Conservation (phyloP, 1,140 invertebrate species). For the Scaptomyza pallida region DNA sequence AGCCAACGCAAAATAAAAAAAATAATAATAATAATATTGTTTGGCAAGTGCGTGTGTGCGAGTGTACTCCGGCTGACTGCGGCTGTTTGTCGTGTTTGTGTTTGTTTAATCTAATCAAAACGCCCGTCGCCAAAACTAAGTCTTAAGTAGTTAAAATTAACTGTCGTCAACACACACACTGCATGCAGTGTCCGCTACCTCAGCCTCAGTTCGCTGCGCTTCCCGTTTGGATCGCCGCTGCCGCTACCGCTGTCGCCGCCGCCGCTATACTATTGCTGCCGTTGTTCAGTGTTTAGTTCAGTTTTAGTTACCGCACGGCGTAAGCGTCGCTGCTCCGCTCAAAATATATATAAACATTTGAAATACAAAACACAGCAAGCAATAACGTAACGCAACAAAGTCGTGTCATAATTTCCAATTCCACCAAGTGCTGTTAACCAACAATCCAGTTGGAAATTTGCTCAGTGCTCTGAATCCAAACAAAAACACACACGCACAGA, state of each 20-base stretch:
- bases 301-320: conserved; percentile 47
- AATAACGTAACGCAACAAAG: conserved; percentile 1
- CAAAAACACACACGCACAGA: neutral
- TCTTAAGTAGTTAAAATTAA: conserved; percentile 43
- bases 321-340: conserved; percentile 48
- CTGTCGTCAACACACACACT: neutral
- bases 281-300: conserved; percentile 30
- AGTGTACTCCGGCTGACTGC: conserved; percentile 6
- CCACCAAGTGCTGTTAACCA: conserved; percentile 2
- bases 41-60: conserved; percentile 27
- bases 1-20: conserved; percentile 5
- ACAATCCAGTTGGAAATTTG: neutral
- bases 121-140: conserved; percentile 37
- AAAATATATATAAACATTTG: conserved; percentile 39
- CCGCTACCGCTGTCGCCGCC: neutral
- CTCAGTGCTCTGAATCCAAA: neutral
- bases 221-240: neutral
- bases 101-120: conserved; percentile 37
- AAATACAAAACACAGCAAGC: conserved; percentile 41
- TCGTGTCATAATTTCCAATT: neutral
- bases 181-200: conserved; percentile 10
- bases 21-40: conserved; percentile 22
- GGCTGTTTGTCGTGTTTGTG: conserved; percentile 19
- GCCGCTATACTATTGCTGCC: conserved; percentile 16
- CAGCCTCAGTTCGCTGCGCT: neutral